A percentile compares a stretch with the other conserved stretches of the same genome.
Conservation (phyloP, 2,888 invertebrate species). For the Drosophila paucipuncta region DNA sequence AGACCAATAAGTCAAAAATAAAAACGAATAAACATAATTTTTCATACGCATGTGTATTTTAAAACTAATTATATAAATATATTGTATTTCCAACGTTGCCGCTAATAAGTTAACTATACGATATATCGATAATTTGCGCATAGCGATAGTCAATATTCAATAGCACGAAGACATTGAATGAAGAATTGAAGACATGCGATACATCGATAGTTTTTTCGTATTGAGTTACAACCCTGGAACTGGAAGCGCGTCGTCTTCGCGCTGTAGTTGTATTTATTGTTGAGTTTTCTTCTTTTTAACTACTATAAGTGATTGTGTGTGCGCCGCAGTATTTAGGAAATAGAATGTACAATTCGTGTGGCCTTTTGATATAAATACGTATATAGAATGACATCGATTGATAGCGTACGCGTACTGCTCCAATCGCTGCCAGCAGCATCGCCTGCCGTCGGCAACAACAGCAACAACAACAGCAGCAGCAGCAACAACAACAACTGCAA, state of each 20-base stretch:
- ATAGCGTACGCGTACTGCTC: constrained; percentile 66
- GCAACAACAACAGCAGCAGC: not conserved
- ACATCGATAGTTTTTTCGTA: constrained; percentile 3
- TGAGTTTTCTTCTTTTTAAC: constrained; percentile 58
- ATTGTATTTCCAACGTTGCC: not conserved
- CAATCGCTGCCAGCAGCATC: constrained; percentile 69
- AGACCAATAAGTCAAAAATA: constrained; percentile 21
- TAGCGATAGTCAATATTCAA: not conserved
- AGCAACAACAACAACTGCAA: constrained; percentile 36
- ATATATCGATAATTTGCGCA: constrained; percentile 11
- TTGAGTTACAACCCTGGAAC: constrained; percentile 40
- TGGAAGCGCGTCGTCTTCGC: constrained; percentile 70
- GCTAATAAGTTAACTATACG: not conserved
- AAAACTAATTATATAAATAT: not conserved
- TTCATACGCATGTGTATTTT: too few species aligned
- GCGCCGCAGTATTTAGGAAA: constrained; percentile 34
- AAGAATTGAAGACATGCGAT: not conserved
- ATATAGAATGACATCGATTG: constrained; percentile 59
- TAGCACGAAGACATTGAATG: not conserved
- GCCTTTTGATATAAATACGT: constrained; percentile 24
- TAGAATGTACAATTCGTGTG: constrained; percentile 51
- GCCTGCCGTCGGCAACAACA: constrained; percentile 41
- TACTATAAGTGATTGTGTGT: constrained; percentile 48
- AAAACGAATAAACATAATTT: not conserved
- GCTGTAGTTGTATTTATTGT: constrained; percentile 65